phyloP scores from a whole-genome alignment of 1,140 invertebrate species.

The Maniola jurtina region DNA sequence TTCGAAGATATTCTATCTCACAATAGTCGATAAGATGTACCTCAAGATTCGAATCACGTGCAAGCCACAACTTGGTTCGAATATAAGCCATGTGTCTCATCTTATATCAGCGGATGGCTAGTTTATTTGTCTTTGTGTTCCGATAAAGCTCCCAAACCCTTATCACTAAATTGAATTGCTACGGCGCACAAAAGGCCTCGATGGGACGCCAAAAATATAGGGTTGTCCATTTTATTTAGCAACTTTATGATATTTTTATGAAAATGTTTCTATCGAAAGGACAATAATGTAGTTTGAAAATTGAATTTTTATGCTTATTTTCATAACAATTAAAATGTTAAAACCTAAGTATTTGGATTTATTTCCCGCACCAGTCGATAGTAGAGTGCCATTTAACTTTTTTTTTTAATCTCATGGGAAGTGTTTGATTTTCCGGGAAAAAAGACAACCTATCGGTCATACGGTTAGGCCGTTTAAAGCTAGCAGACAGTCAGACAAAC shows the following conservation, averaged over 20 bases:
- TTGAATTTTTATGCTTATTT: too few relatives aligned
- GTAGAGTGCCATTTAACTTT: too few relatives aligned
- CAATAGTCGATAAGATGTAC: neutral
- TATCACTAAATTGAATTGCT: constrained; percentile 71
- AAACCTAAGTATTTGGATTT: too few relatives aligned
- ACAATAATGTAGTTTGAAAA: too few relatives aligned
- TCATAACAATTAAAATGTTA: too few relatives aligned
- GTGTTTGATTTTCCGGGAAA: too few relatives aligned
- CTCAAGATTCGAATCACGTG: constrained; percentile 18
- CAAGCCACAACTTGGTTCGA: neutral
- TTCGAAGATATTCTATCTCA: too few relatives aligned
- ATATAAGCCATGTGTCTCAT: constrained; percentile 24
- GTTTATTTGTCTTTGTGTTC: constrained; percentile 63
- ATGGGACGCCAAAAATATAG: constrained; percentile 28
- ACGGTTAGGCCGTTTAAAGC: too few relatives aligned
- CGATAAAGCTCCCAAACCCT: constrained; percentile 51
- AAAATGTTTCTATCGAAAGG: neutral
- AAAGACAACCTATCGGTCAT: too few relatives aligned
- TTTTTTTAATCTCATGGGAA: too few relatives aligned
- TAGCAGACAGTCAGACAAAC: too few relatives aligned
- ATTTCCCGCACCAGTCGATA: too few relatives aligned
- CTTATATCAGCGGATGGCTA: constrained; percentile 50
- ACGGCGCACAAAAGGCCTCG: constrained; percentile 44
- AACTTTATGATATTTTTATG: neutral
- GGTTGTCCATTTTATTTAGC: constrained; percentile 12